A percentile compares a stretch with the other conserved stretches of the same genome.
phyloP scores from a whole-genome alignment of 2,113 vertebrate species.

The Martes martes region DNA sequence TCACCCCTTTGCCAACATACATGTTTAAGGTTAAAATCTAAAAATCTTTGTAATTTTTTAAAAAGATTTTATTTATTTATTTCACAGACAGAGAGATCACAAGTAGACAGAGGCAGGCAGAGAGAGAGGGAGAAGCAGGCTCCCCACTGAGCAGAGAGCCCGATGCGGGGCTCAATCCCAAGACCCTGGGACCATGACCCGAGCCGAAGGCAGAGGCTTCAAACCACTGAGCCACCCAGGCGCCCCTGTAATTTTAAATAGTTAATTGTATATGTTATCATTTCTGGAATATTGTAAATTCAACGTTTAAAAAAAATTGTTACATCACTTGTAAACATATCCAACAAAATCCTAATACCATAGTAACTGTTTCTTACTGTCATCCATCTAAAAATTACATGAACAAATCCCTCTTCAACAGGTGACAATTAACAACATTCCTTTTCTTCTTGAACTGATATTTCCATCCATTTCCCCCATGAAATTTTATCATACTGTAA shows the following conservation, averaged over 20 bases:
- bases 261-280: not conserved
- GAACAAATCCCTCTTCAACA: not conserved
- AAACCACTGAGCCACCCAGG: no score
- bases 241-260: not conserved
- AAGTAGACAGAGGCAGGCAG: no score
- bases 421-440: not conserved
- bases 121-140: no score
- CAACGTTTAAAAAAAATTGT: not conserved
- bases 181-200: no score
- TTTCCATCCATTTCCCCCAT: not conserved
- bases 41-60: not conserved
- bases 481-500: not conserved
- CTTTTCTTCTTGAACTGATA: not conserved
- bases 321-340: not conserved
- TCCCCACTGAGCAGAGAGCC: no score
- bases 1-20: not conserved
- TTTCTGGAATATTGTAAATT: not conserved
- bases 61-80: no score
- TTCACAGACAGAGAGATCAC: no score
- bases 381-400: not conserved
- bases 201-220: no score
- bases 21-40: slow-evolving; percentile 2
- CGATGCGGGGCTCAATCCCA: no score
- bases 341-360: not conserved
- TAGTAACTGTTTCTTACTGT: not conserved